A percentile compares a stretch with the other conserved stretches of the same genome.
Evolutionary conservation across 2,113 vertebrate genomes (phyloP).

Genomic region (Eleginops maclovinus): DNA sequence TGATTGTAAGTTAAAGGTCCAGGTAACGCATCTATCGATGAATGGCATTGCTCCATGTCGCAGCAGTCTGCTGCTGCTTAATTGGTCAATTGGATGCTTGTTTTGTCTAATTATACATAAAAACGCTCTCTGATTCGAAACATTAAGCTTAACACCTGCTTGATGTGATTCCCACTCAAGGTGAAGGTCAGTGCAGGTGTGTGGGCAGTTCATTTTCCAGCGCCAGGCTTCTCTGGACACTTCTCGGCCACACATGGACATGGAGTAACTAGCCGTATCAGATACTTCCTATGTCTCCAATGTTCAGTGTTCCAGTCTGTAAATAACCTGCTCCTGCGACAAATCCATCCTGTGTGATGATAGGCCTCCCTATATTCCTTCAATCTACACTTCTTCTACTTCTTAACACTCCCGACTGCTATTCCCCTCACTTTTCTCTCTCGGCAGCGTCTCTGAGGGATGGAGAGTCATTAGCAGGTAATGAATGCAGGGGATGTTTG

Average conservation of each 20-base stretch:
- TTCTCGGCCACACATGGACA: conserved; percentile 46
- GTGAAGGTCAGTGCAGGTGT: conserved; percentile 66
- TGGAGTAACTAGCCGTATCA: conserved; percentile 57
- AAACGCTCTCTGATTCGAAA: conserved; percentile 31
- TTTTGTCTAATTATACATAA: conserved; percentile 21
- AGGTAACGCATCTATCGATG: not conserved
- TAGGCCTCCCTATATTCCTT: conserved; percentile 37
- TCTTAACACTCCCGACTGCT: not conserved
- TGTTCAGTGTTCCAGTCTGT: conserved; percentile 73
- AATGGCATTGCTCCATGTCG: conserved; percentile 1
- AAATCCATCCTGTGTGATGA: conserved; percentile 63
- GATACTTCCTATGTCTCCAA: conserved; percentile 70
- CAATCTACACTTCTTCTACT: conserved; percentile 43
- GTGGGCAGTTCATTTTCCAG: conserved; percentile 47
- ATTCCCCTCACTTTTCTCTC: conserved; percentile 11
- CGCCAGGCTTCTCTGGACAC: conserved; percentile 35
- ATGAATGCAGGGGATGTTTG: conserved; percentile 68
- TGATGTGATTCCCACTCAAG: conserved; percentile 28
- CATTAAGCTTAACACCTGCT: conserved; percentile 38
- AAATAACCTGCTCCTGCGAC: conserved; percentile 64
- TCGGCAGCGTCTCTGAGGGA: conserved; percentile 50
- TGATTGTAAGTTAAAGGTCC: conserved; percentile 3
- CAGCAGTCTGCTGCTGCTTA: conserved; percentile 4
- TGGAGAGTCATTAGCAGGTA: conserved; percentile 73
- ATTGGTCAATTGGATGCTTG: conserved; percentile 18